Evolutionary conservation across 2,797 vertebrate species (phyloP).

Genomic region (Nyctibius grandis): DNA sequence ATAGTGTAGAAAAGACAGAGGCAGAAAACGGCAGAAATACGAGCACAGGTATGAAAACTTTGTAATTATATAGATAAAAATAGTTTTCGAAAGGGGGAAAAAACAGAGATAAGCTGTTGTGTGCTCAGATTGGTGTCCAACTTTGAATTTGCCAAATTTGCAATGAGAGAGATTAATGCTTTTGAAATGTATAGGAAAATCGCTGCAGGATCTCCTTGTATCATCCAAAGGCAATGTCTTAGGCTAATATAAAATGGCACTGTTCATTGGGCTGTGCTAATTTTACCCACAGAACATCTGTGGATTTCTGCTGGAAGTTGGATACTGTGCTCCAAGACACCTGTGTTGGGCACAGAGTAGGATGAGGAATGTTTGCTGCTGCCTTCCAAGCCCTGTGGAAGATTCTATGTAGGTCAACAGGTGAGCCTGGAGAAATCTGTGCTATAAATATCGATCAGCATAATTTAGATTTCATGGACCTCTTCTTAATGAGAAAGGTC

Average conservation of each 20-base stretch:
- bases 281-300: neutral
- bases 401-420: neutral
- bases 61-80: neutral
- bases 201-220: neutral
- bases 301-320: neutral
- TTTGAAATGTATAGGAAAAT: neutral
- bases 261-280: neutral
- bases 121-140: neutral
- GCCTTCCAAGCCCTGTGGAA: neutral
- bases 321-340: neutral
- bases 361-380: neutral
- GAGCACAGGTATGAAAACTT: neutral
- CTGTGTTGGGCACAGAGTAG: neutral
- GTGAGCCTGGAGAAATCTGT: neutral
- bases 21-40: neutral
- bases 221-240: neutral
- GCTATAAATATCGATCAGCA: neutral
- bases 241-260: neutral
- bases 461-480: neutral
- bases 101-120: neutral
- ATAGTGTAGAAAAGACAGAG: neutral
- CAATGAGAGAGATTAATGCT: neutral
- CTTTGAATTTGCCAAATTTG: neutral
- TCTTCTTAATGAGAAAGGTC: neutral
- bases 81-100: neutral